Conservation (phyloP, 1,140 invertebrate species). For the Zaprionus lachaisei region DNA sequence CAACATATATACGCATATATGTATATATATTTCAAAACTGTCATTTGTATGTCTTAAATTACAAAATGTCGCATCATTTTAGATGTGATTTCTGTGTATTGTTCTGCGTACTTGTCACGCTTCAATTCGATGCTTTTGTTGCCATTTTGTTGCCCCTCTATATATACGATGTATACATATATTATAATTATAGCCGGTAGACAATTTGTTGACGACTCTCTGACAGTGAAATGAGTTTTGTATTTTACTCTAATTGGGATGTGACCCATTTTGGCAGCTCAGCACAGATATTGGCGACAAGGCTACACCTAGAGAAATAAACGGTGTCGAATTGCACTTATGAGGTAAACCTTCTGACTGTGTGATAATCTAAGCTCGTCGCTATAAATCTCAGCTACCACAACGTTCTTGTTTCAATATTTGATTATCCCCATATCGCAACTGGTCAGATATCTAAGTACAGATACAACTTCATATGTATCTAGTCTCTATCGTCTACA, state of each 20-base stretch:
- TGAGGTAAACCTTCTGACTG: background rate
- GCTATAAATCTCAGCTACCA: background rate
- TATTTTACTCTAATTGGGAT: constrained; percentile 23
- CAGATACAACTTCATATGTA: background rate
- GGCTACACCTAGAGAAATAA: constrained; percentile 11
- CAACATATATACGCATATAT: background rate
- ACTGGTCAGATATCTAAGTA: background rate
- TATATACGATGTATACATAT: background rate
- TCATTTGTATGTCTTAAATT: constrained; percentile 17
- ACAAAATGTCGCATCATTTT: constrained; percentile 5
- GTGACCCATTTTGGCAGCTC: constrained; percentile 22
- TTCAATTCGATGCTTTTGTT: constrained; percentile 47
- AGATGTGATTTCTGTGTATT: background rate
- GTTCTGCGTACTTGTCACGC: constrained; percentile 41
- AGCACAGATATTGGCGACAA: background rate
- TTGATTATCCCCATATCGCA: background rate
- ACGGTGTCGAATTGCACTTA: background rate
- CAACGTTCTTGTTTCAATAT: constrained; percentile 3
- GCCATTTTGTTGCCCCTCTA: constrained; percentile 28
- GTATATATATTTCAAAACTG: background rate
- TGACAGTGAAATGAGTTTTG: constrained; percentile 34
- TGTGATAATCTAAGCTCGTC: background rate
- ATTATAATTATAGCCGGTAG: constrained; percentile 27
- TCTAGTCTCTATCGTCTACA: no score
- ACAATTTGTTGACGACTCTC: constrained; percentile 18